These are phyloP conservation scores for Bolinopsis microptera DNA, from an alignment of 37 sponge, comb jelly and placozoan species.

Conservation along the genomic window DNA sequence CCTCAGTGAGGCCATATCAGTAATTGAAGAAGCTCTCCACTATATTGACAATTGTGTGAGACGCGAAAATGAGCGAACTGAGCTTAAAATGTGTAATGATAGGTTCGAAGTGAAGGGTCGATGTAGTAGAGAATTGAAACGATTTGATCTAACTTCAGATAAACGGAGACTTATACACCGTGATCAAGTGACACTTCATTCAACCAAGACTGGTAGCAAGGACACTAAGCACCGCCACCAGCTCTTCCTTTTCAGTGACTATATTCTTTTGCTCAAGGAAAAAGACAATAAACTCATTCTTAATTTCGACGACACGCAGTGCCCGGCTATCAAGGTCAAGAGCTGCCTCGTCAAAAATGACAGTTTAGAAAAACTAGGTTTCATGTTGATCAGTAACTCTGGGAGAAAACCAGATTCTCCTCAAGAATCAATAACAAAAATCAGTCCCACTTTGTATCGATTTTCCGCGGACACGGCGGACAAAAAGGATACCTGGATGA, in stretches of 20 bases:
- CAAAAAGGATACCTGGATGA: conserved; percentile 48
- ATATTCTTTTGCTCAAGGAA: conserved; percentile 47
- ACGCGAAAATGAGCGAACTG: background rate
- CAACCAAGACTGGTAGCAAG: conserved; percentile 33
- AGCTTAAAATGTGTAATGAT: background rate
- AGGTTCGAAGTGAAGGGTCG: conserved; percentile 54
- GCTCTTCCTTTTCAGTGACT: conserved; percentile 57
- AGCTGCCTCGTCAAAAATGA: conserved; percentile 15
- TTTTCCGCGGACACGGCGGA: background rate
- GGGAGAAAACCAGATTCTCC: background rate
- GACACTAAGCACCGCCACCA: background rate
- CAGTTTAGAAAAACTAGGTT: background rate
- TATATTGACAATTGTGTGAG: conserved; percentile 17
- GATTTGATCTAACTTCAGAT: conserved; percentile 18
- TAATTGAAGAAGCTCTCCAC: conserved; percentile 18
- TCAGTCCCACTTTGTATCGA: background rate
- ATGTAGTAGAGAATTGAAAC: conserved; percentile 21
- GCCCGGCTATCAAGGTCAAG: conserved; percentile 36
- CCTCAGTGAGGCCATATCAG: background rate
- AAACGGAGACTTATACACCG: background rate
- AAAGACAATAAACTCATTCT: conserved; percentile 55
- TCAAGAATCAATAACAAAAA: background rate
- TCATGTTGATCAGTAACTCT: conserved; percentile 61
- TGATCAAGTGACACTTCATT: conserved; percentile 32
- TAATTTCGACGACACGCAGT: conserved; percentile 44